A percentile compares a stretch with the other conserved stretches of the same genome.
phyloP scores from a whole-genome alignment of 2,113 vertebrate species.

The Canis aureus region DNA sequence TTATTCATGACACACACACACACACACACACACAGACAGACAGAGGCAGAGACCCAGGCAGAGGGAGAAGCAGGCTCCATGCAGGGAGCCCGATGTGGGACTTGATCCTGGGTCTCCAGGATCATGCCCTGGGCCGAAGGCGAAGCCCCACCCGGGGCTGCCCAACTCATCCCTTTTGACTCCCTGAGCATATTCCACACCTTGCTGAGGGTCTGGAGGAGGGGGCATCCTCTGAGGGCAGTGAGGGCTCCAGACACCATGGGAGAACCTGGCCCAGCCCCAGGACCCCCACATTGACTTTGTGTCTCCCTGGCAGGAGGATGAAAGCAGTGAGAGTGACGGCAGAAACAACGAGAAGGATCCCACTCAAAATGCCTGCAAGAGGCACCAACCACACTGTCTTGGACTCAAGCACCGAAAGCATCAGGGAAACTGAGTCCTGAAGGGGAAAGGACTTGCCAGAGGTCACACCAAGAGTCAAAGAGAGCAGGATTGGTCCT shows the following conservation, averaged over 20 bases:
- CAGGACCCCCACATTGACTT: too few species aligned
- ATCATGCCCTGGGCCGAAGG: too few species aligned
- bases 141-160: too few species aligned
- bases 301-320: conserved; percentile 35
- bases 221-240: too few species aligned
- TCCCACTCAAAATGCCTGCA: not conserved
- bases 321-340: not conserved
- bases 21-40: too few species aligned
- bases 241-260: not conserved
- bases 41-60: too few species aligned
- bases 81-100: too few species aligned
- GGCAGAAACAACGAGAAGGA: conserved; percentile 39
- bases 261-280: not conserved
- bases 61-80: too few species aligned
- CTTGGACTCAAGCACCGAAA: not conserved
- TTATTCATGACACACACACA: too few species aligned
- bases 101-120: too few species aligned
- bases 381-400: not conserved
- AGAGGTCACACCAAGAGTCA: not conserved
- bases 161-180: not conserved
- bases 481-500: not conserved
- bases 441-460: not conserved
- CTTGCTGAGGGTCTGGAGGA: not conserved
- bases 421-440: not conserved
- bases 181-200: not conserved